These are phyloP conservation scores for Holocentrus rufus DNA, from an alignment of 2,797 vertebrate species.

Conservation along the genomic window DNA sequence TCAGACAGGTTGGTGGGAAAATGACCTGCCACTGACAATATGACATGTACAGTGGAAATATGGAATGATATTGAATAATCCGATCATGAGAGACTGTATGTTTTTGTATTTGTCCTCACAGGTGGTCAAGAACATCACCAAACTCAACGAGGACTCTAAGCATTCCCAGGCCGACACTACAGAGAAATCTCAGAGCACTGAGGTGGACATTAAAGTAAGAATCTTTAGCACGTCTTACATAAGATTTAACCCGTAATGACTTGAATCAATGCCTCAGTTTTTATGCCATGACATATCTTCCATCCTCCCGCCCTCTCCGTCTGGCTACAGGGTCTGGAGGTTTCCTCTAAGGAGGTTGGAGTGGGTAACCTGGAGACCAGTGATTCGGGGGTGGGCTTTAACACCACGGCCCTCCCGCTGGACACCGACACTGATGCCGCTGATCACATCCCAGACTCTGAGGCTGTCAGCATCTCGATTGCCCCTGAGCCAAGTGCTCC, in stretches of 20 bases:
- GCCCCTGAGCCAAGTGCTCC: constrained; percentile 66
- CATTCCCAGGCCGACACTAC: constrained; percentile 84
- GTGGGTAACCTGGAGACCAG: constrained; percentile 84
- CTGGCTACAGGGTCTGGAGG: constrained; percentile 81
- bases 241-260: constrained; percentile 23
- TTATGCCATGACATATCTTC: constrained; percentile 52
- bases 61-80: not conserved
- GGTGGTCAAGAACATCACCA: constrained; percentile 86
- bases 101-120: constrained; percentile 49
- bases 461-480: constrained; percentile 70
- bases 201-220: constrained; percentile 86
- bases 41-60: not conserved
- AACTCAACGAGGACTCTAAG: constrained; percentile 84
- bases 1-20: constrained; percentile 79
- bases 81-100: not conserved
- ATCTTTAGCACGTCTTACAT: not conserved
- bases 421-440: constrained; percentile 85
- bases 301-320: constrained; percentile 16
- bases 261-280: constrained; percentile 53
- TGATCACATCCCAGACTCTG: constrained; percentile 77
- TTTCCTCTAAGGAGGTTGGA: constrained; percentile 84
- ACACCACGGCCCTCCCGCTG: constrained; percentile 81
- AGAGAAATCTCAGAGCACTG: constrained; percentile 86
- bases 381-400: constrained; percentile 86
- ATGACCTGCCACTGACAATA: not conserved